Base-by-base conservation (phyloP, 30 jellyfish, hydroid and myxozoan genomes). In the Hydractinia echinata region DNA sequence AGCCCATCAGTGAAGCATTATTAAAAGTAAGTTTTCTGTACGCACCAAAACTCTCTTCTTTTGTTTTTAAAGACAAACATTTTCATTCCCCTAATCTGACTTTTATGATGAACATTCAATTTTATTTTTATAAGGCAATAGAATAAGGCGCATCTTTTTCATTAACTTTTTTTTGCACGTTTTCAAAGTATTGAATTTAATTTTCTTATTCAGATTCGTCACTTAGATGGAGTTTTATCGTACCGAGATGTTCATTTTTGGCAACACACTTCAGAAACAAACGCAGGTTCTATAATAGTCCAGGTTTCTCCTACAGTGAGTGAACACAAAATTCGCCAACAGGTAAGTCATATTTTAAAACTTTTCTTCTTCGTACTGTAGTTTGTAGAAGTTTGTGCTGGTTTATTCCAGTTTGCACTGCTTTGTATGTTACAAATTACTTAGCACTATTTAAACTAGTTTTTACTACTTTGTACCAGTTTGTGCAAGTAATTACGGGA, bases 261-360 rank as follows among this genome's bases (percentile, higher is more conserved):
- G 97, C 95, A 78, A 6, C 97, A 89, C 55, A 68, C 97, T 4
- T 91, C 89, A 15, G 97, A 89, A 16, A 10, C 55, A 6, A 68
- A 83, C 6, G 95, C 80, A 44, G 97, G 90, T 18, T 84, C 95
- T 8, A 64, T 89, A 6, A 86, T 76, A 55, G 62, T 89, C 1
- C 97, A 89, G 81, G 95, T 89, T 14, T 64, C 86, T 10, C 95
- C 95, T 20, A 77, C 95, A n/a, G 82, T 95, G 1, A 79, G 67
- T 21, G 97, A 89, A 76, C 90, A 86, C 21, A 79, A 87, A 61
- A 81, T 81, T 3, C 54, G 67, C 8, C 97, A 89, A 21, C 95
- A 89, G 92, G 97, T 89, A 14, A 9, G 86, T 53, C 2, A 81
- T 54, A 4, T 54, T 13, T 10, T 67, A 10, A 20, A 14, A 73